Base-by-base conservation (phyloP, 1,140 invertebrate genomes). In the Magallana ariakensis region DNA sequence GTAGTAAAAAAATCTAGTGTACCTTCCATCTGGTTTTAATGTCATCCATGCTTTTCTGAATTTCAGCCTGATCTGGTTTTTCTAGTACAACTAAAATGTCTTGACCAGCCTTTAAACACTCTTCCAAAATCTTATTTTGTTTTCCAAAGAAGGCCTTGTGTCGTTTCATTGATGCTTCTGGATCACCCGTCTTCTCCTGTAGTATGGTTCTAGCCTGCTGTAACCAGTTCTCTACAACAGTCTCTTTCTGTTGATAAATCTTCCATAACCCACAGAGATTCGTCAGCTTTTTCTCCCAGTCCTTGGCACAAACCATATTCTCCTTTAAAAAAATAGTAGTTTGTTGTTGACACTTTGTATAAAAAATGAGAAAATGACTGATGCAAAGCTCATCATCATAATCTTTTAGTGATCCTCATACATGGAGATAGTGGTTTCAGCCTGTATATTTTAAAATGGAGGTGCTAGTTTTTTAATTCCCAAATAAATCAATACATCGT, bases 201-300 rank as follows among this genome's bases (percentile, higher is more conserved):
- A 98, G 96, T 55, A 98, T 94, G 13, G 96, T 96, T 89, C 98
- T 97, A 0, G 98, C 98, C 75, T 96, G 96, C 0, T 97, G 96
- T 0, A 98, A 95, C 97, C 98, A 99, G 85, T 98, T 97, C 33
- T 96, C 96, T 0, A 98, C 96, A 6, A 96, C 95, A 56, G 96
- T 95, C 92, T 97, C 96, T 92, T 96, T 97, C 88, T 97, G 97
- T 46, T 96, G 96, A 92, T 97, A 98, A 88, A 97, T 97, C n/a
- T 97, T 96, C 98, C 98, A 99, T 80, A 97, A 97, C 5, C 97
- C 95, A 1, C 97, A 96, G 0, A 97, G 96, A 91, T 98, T 97
- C 89, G 97, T 96, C 15, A 99, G 95, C 83, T 95, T 94, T 89
- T 97, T 96, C 92, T 98, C 97, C 96, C 96, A 97, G 3, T 97